A percentile compares a stretch with the other conserved stretches of the same genome.
These are phyloP conservation scores for Cossypha heuglini DNA, from an alignment of 2,797 vertebrate genomes.

Conservation along the genomic window DNA sequence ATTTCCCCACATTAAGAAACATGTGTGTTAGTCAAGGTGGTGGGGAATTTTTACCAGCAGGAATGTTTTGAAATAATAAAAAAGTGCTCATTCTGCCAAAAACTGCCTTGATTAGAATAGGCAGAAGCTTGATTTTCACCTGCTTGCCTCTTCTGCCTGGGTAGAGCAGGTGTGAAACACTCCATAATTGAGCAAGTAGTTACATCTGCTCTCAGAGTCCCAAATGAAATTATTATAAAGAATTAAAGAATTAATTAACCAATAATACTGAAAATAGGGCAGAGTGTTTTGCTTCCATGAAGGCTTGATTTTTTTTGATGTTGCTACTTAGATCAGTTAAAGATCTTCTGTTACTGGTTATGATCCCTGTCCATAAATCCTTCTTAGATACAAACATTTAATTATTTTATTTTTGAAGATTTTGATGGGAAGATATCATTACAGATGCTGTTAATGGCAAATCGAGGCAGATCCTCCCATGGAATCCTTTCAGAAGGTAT, in stretches of 20 bases:
- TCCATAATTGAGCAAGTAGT: neutral
- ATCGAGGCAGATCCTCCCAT: neutral
- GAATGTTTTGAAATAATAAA: neutral
- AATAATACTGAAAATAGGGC: neutral
- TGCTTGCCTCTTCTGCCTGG: neutral
- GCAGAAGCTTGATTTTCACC: slow-evolving; percentile 23
- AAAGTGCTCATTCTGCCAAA: neutral
- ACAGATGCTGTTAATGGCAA: neutral
- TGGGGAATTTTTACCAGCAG: neutral
- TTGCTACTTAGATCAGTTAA: neutral
- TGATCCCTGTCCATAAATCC: neutral
- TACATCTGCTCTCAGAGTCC: slow-evolving; percentile 21
- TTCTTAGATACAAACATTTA: neutral
- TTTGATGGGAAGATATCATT: neutral
- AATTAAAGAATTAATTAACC: slow-evolving; percentile 15
- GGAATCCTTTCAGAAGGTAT: neutral
- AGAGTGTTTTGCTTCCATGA: neutral
- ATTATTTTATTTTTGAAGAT: neutral
- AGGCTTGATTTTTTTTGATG: neutral
- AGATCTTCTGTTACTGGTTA: neutral
- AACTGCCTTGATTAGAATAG: neutral
- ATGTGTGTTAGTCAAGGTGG: fast-evolving
- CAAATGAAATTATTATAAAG: slow-evolving; percentile 18
- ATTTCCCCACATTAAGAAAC: neutral
- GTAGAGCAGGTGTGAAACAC: neutral